Base-by-base conservation (phyloP, 2,113 vertebrate species). In the Ceyx melanurus region DNA sequence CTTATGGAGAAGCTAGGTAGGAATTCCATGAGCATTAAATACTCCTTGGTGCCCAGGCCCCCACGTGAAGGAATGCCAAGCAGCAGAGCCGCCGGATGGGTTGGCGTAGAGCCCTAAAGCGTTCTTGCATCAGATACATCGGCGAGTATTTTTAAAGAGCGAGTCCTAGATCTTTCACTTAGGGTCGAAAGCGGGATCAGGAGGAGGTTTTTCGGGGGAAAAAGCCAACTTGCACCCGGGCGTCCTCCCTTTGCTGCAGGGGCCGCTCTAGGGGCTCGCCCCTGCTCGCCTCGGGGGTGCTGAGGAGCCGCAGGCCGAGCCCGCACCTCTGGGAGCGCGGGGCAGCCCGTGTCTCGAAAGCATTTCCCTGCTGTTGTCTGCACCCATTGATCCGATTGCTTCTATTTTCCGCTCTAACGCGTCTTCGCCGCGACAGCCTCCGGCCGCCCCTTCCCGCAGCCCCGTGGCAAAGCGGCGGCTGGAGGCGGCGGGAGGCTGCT, bases 361-460 rank as follows among this genome's bases (percentile, higher is more conserved):
- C 60, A 88, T 40, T 96, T 93, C 94, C 92, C 88, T 80, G 84
- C 95, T 97, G 95, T 93, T 64, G 93, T 91, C 96, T 96, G 96
- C 91, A 82, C 89, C 84, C 83, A 97, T 88, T 74, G 94, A 97
- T 93, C 74, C 61, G 35, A 72, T 75, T 74, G 16, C 14, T 51
- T 51, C 26, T 40, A n/a, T 60, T 37, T 58, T 61, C 40, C 19
- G n/a, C 7, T 58, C 15, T 94, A 97, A 97, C 87, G 95, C 90
- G 88, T 85, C 84, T 95, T 94, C 88, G 56, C 26, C 78, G 46
- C 56, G 50, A 60, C 53, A 90, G 61, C 56, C 46, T 15, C 43
- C 43, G 43, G 43, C 17, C 43, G 43, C n/a, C 37, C 51, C 66
- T 29, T 92, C 72, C 64, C 50, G 54, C 86, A 72, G 37, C 85